Percentiles rank a stretch among this genome's conserved stretches.
These are phyloP conservation scores for Hormaphis cornu DNA, from an alignment of 1,140 invertebrate species.

Conservation along the genomic window DNA sequence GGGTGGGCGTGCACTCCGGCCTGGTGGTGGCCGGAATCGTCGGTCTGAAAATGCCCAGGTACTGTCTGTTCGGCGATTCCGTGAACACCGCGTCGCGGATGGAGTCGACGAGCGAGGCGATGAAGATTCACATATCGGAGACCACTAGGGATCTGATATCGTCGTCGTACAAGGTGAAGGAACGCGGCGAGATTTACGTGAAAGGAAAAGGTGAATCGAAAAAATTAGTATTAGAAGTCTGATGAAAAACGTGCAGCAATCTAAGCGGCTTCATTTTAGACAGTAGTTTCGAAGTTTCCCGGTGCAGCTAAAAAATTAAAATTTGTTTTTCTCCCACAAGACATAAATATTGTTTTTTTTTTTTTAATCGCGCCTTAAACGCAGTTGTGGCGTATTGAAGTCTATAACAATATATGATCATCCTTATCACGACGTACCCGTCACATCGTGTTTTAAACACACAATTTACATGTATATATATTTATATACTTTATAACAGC, in stretches of 20 bases:
- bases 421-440: no score
- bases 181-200: conserved; percentile 72
- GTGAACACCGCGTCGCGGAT: conserved; percentile 86
- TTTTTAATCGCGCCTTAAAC: no score
- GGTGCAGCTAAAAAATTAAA: not conserved
- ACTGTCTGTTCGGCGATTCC: conserved; percentile 85
- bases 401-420: no score
- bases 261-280: not conserved
- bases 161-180: conserved; percentile 61
- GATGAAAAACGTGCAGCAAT: not conserved
- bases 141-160: conserved; percentile 70
- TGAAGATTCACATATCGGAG: conserved; percentile 91
- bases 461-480: no score
- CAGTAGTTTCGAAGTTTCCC: not conserved
- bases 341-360: no score
- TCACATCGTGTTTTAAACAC: no score
- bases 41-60: conserved; percentile 90
- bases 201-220: conserved; percentile 68
- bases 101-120: conserved; percentile 82
- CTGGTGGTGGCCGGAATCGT: conserved; percentile 91
- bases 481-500: no score
- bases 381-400: no score
- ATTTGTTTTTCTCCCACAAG: no score
- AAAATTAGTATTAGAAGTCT: not conserved
- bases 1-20: conserved; percentile 82